Conservation (phyloP, 2,113 vertebrate genomes). For the Aldabrachelys gigantea region DNA sequence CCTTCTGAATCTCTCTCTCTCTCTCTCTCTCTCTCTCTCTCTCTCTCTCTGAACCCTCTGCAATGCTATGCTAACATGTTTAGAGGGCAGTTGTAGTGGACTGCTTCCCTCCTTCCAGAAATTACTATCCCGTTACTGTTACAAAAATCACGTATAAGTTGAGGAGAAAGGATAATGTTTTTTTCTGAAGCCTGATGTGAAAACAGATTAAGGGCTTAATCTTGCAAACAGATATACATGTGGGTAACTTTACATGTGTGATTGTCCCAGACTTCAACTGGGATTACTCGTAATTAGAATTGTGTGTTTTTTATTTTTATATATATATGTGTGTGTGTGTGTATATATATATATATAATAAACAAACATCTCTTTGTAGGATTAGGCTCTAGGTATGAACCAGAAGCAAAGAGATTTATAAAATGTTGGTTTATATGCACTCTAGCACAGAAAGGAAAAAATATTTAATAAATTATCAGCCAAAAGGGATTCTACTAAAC, state of each 20-base stretch:
- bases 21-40: not conserved
- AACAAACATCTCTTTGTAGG: constrained; percentile 7
- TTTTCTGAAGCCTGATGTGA: not conserved
- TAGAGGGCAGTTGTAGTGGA: not conserved
- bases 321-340: no score
- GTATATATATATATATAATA: not conserved
- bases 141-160: not conserved
- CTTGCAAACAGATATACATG: not conserved
- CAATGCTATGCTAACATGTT: not conserved
- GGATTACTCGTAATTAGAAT: constrained; percentile 23
- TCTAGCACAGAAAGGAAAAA: not conserved
- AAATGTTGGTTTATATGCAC: not conserved
- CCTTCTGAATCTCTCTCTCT: not conserved
- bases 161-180: not conserved
- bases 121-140: not conserved
- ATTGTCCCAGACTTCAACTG: not conserved
- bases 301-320: not conserved
- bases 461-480: not conserved
- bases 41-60: not conserved
- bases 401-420: not conserved
- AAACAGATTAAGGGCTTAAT: not conserved
- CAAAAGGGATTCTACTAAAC: constrained; percentile 43
- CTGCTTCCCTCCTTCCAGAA: not conserved
- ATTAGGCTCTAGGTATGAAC: constrained; percentile 29
- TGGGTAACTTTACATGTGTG: not conserved